Conservation (phyloP, 1,140 invertebrate species). For the Pseudomyrmex pallidus region DNA sequence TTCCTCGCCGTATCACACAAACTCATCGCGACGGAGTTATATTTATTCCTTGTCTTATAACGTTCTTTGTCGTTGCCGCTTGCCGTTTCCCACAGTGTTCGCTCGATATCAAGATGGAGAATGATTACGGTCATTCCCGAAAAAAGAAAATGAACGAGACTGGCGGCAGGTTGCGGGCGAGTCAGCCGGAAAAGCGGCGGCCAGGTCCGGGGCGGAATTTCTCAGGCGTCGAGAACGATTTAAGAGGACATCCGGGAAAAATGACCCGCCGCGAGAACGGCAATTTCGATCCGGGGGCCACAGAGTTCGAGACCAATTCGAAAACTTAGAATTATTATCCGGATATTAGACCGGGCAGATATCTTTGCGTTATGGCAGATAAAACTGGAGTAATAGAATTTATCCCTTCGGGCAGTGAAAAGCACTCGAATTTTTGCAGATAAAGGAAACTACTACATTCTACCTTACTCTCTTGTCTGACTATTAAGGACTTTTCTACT, state of each 20-base stretch:
- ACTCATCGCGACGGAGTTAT: not conserved
- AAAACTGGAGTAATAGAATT: conserved; percentile 16
- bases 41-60: conserved; percentile 48
- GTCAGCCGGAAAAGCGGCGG: conserved; percentile 55
- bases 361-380: not conserved
- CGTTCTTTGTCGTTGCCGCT: conserved; percentile 39
- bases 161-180: conserved; percentile 51
- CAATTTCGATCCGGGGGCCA: conserved; percentile 62
- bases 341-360: conserved; percentile 2
- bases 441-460: conserved; percentile 5
- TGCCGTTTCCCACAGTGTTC: conserved; percentile 54
- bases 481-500: conserved; percentile 17
- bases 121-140: conserved; percentile 56
- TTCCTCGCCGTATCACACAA: conserved; percentile 2
- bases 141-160: conserved; percentile 57
- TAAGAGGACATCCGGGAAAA: conserved; percentile 70
- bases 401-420: not conserved
- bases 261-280: conserved; percentile 72
- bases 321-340: conserved; percentile 35
- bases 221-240: conserved; percentile 68
- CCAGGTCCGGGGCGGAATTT: conserved; percentile 68
- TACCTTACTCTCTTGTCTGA: not conserved
- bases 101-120: conserved; percentile 52
- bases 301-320: conserved; percentile 38
- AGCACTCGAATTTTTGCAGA: conserved; percentile 2